Evolutionary conservation across 1,140 invertebrate species (phyloP).

Genomic region (Aphaenogaster rudis): DNA sequence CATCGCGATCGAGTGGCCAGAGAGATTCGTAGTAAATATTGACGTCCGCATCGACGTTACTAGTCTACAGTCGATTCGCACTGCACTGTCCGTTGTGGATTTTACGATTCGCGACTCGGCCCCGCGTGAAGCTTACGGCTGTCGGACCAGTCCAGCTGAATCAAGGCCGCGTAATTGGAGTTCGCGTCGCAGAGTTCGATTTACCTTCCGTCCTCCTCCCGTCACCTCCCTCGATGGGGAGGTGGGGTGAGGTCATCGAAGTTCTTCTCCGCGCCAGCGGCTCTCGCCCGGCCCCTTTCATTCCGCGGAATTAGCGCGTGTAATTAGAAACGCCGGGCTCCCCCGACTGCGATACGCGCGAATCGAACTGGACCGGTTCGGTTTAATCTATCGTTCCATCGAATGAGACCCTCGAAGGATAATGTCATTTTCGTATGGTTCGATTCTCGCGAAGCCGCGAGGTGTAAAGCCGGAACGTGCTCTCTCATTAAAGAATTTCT

Average conservation of each 20-base stretch:
- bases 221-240: not conserved
- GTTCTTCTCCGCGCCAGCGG: not conserved
- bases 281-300: conserved; percentile 38
- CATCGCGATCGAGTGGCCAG: conserved; percentile 54
- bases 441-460: not conserved
- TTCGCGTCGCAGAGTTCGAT: conserved; percentile 51
- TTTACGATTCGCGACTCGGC: conserved; percentile 55
- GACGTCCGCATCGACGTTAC: conserved; percentile 48
- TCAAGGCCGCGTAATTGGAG: conserved; percentile 65
- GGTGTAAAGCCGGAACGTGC: not conserved
- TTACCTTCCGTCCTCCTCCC: conserved; percentile 20
- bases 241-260: conserved; percentile 9
- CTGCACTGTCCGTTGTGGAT: conserved; percentile 46
- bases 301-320: conserved; percentile 56
- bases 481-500: not conserved
- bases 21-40: conserved; percentile 65
- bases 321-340: conserved; percentile 46
- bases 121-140: conserved; percentile 40
- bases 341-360: conserved; percentile 37
- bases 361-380: conserved; percentile 24
- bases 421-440: conserved; percentile 31
- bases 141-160: conserved; percentile 34
- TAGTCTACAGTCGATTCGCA: conserved; percentile 25
- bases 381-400: conserved; percentile 24
- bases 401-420: conserved; percentile 24